Base-by-base conservation (phyloP, 2,888 invertebrate species). In the Mesoligia furuncula region DNA sequence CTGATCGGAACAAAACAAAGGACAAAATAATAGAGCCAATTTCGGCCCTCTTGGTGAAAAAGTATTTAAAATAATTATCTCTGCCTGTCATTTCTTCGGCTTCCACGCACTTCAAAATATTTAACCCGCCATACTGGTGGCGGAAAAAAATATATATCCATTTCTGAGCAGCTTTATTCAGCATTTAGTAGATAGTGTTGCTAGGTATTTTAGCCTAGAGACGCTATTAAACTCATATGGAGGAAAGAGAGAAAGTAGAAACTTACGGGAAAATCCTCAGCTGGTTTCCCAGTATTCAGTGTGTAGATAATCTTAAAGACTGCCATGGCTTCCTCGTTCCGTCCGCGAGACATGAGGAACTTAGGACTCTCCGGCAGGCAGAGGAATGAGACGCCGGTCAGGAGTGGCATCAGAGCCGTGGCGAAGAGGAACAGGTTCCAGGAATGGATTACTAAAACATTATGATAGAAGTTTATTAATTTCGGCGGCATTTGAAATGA, bases 361-460 rank as follows among this genome's bases (percentile, higher is more conserved):
- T 98, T 98, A 9, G 98, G 98, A 91, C 98, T 98, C 93, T 98
- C 98, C 0, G 98, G 98, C 77, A 98, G 95, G 81, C 97, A 96
- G 81, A 97, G 93, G 73, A 97, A 95, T 0, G 97, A 95, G 54
- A 98, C 81, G 0, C 98, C 98, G 13, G 98, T 97, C 0, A 98
- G 86, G 0, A 98, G 90, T 39, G 98, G 98, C 15, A 98, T 98
- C 79, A 98, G 80, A 0, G 97, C 97, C 15, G 96, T 95, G 0
- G 97, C 92, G 77, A 97, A 92, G 31, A 98, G 94, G 89, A 97
- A 98, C 66, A 97, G 86, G 89, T 97, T 97, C 97, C 97, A 98
- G 0, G 97, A 95, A 86, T 97, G 97, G 45, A 97, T 93, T 54
- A 97, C 97, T 97, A 92, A n/a, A 78, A 62, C 7, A 64, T 27